Conservation (phyloP, 2,888 invertebrate species). For the Gari tellinella region DNA sequence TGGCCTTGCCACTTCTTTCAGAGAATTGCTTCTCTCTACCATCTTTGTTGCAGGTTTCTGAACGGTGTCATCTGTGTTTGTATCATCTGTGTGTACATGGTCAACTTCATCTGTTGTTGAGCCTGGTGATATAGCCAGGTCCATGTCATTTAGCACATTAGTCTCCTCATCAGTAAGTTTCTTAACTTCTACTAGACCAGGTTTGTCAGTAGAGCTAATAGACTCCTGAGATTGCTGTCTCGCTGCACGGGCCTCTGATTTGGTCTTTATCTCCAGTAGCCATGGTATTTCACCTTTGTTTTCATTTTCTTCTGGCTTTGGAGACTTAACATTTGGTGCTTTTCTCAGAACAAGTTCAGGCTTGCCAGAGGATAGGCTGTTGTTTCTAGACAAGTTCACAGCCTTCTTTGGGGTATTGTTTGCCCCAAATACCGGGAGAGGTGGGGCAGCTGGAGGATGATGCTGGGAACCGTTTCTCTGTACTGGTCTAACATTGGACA, state of each 20-base stretch:
- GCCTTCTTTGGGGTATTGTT: slow-evolving; percentile 12
- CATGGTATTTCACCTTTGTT: slow-evolving; percentile 50
- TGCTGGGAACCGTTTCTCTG: slow-evolving; percentile 3
- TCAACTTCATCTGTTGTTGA: slow-evolving; percentile 29
- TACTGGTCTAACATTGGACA: neutral
- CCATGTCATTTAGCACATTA: neutral
- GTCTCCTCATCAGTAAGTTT: slow-evolving; percentile 16
- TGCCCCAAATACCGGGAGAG: slow-evolving; percentile 23
- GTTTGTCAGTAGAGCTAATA: slow-evolving; percentile 11
- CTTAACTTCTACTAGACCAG: slow-evolving; percentile 19
- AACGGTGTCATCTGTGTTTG: slow-evolving; percentile 5
- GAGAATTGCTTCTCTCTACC: slow-evolving; percentile 32
- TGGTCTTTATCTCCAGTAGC: slow-evolving; percentile 62
- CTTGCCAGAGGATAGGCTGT: slow-evolving; percentile 45
- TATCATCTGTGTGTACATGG: slow-evolving; percentile 9
- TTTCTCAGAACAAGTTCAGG: slow-evolving; percentile 55
- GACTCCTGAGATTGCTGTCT: slow-evolving; percentile 60
- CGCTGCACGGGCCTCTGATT: slow-evolving; percentile 56
- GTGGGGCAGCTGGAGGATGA: slow-evolving; percentile 44
- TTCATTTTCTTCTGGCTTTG: slow-evolving; percentile 23
- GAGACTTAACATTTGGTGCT: slow-evolving; percentile 42
- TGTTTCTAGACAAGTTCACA: slow-evolving; percentile 27
- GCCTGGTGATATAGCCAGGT: neutral
- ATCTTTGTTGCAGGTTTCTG: slow-evolving; percentile 7
- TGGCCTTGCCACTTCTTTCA: slow-evolving; percentile 16